phyloP scores from a whole-genome alignment of 2,113 vertebrate species.

The Scolopax mira region DNA sequence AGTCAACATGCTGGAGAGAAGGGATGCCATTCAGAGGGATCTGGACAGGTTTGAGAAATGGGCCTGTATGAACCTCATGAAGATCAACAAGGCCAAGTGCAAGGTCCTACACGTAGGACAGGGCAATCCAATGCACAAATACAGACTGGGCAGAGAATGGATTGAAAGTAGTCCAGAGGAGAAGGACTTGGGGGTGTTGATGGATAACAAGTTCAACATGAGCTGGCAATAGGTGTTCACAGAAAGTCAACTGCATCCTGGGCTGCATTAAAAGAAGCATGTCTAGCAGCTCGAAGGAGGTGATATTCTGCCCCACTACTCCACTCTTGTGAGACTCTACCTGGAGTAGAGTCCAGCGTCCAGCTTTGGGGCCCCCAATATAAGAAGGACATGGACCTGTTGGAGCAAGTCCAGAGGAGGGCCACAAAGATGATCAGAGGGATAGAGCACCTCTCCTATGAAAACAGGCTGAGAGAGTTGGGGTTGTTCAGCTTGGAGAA shows the following conservation, averaged over 20 bases:
- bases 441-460: background rate
- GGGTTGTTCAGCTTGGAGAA: background rate
- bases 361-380: background rate
- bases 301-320: background rate
- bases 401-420: background rate
- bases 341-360: background rate
- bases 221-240: background rate
- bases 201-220: background rate
- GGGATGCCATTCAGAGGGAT: background rate
- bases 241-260: background rate
- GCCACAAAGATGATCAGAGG: background rate
- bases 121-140: background rate
- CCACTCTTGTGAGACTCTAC: background rate
- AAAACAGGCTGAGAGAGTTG: background rate
- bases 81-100: background rate
- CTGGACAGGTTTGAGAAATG: background rate
- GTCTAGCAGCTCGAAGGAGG: background rate
- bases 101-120: background rate
- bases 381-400: background rate
- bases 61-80: background rate
- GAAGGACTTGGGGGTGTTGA: background rate
- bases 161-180: background rate
- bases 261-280: background rate
- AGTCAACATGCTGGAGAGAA: background rate
- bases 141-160: background rate